phyloP scores from a whole-genome alignment of 64 coral and sea anemone genomes.

The Pocillopora verrucosa region DNA sequence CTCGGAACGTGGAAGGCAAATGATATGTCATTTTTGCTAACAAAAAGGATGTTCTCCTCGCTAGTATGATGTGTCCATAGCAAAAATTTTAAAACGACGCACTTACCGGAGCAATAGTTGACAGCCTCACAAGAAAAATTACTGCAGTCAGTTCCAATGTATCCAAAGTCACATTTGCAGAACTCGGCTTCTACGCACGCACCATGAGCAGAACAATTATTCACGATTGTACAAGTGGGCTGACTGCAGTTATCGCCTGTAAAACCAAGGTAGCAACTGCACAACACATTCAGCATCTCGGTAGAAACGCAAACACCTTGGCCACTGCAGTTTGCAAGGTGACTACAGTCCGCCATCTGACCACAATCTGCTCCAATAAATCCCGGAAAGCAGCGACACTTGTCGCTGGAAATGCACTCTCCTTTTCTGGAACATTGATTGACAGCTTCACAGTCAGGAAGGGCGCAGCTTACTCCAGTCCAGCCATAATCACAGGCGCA shows the following conservation, averaged over 20 bases:
- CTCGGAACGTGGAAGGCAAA: no score
- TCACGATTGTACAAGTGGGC: constrained; percentile 18
- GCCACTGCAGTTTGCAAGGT: constrained; percentile 47
- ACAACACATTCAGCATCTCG: constrained; percentile 24
- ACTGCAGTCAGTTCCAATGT: constrained; percentile 49
- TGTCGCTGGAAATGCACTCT: constrained; percentile 43
- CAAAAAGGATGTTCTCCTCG: no score
- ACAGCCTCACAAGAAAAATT: constrained; percentile 43
- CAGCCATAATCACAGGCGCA: constrained; percentile 53
- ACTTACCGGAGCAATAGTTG: constrained; percentile 67
- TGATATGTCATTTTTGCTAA: no score
- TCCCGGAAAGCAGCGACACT: constrained; percentile 55
- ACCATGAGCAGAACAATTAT: constrained; percentile 51
- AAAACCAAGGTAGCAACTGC: constrained; percentile 63
- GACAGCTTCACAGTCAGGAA: constrained; percentile 58
- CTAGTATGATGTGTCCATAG: no score
- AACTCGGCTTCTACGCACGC: constrained; percentile 51
- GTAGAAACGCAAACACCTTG: constrained; percentile 35
- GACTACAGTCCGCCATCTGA: constrained; percentile 37
- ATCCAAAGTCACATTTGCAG: constrained; percentile 64
- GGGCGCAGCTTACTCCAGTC: constrained; percentile 54
- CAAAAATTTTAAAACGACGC: background rate
- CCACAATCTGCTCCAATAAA: constrained; percentile 25
- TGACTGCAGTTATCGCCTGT: constrained; percentile 48
- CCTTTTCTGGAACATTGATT: constrained; percentile 52